Percentiles rank a stretch among this genome's conserved stretches.
Evolutionary conservation across 2,797 vertebrate species (phyloP).

Genomic region (Urophycis tenuis): DNA sequence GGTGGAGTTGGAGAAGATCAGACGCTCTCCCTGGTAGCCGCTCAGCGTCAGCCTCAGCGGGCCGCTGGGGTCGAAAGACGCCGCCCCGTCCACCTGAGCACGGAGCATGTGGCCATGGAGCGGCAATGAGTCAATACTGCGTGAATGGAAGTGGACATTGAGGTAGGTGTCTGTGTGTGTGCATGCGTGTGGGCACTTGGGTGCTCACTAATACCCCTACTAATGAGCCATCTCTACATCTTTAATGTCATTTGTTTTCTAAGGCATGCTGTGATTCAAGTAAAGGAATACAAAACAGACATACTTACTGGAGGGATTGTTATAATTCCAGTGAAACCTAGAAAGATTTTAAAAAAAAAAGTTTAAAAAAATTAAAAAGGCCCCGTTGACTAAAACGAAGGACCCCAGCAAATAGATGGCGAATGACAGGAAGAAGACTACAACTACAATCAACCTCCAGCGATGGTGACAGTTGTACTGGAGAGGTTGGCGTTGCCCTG

Average conservation of each 20-base stretch:
- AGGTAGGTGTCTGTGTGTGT: no score
- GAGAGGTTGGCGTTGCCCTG: conserved; percentile 23
- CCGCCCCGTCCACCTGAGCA: conserved; percentile 40
- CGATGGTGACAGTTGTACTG: conserved; percentile 29
- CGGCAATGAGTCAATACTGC: not conserved
- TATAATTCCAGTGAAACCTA: conserved; percentile 55
- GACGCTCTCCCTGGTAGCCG: conserved; percentile 40
- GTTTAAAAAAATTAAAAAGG: not conserved
- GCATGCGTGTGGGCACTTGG: no score
- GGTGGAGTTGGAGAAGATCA: conserved; percentile 57
- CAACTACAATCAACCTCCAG: conserved; percentile 47
- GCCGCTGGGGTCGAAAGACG: conserved; percentile 24
- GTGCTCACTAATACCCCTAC: not conserved
- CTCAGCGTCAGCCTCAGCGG: conserved; percentile 48
- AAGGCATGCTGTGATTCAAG: not conserved
- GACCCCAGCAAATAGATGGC: not conserved
- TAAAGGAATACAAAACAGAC: not conserved
- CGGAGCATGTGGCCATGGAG: not conserved
- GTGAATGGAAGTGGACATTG: not conserved
- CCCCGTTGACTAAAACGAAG: not conserved
- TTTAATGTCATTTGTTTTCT: no score
- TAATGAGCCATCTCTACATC: not conserved
- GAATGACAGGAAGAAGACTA: not conserved
- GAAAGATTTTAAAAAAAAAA: conserved; percentile 20
- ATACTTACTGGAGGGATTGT: conserved; percentile 58